phyloP scores from a whole-genome alignment of 2,797 vertebrate species.

The Psittacula derbiana region DNA sequence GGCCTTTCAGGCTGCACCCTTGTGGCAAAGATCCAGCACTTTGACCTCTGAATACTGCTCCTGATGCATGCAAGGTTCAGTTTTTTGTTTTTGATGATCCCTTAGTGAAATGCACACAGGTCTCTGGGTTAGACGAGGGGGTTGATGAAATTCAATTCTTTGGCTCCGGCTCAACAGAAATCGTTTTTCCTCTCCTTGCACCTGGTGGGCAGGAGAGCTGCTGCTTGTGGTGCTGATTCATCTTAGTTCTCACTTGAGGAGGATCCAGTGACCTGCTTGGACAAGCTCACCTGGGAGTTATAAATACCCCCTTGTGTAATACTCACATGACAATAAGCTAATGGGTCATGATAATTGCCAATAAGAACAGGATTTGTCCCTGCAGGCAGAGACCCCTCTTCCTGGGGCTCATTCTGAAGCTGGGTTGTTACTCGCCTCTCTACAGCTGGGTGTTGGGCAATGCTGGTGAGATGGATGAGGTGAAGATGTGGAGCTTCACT shows the following conservation, averaged over 20 bases:
- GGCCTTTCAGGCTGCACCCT: not conserved
- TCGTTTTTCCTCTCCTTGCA: not conserved
- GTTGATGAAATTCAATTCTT: not conserved
- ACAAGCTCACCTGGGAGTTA: slow-evolving; percentile 36
- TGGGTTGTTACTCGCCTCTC: not conserved
- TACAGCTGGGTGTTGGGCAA: not conserved
- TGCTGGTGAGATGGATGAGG: not conserved
- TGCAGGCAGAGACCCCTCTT: not conserved
- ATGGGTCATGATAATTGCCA: not conserved
- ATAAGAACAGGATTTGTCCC: slow-evolving; percentile 16
- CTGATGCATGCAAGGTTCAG: not conserved
- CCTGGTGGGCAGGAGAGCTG: slow-evolving; percentile 35
- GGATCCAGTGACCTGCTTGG: slow-evolving; percentile 51
- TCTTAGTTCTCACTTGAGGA: not conserved
- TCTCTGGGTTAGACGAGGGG: not conserved
- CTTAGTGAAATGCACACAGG: not conserved
- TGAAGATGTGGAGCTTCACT: not conserved
- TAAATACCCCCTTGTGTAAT: slow-evolving; percentile 3
- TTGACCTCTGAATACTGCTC: not conserved
- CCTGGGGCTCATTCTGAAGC: not conserved
- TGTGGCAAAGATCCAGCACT: not conserved
- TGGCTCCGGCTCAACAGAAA: not conserved
- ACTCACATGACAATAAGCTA: not conserved
- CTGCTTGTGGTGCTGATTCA: slow-evolving; percentile 42
- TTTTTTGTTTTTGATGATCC: not conserved